These are phyloP conservation scores for Exephanes ischioxanthus DNA, from an alignment of 2,888 invertebrate species.

Conservation along the genomic window DNA sequence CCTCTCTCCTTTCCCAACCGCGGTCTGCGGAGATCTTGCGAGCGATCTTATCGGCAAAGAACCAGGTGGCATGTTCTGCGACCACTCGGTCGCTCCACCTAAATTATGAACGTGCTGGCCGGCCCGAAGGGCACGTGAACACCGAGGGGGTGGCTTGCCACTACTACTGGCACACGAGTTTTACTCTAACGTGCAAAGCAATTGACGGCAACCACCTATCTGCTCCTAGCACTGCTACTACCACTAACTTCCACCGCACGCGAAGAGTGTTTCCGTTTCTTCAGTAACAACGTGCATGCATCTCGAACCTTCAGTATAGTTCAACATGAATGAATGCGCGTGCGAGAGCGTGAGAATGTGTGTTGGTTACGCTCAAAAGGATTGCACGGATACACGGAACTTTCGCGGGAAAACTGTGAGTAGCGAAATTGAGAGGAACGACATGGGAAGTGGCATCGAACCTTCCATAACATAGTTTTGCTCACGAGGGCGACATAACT, in stretches of 20 bases:
- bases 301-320: background rate
- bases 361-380: conserved; percentile 22
- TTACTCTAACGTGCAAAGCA: conserved; percentile 5
- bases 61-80: conserved; percentile 26
- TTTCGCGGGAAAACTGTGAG: background rate
- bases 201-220: background rate
- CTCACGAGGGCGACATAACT: background rate
- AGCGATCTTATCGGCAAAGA: conserved; percentile 65
- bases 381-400: conserved; percentile 5
- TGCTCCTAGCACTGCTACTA: background rate
- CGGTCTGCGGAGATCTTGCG: conserved; percentile 10
- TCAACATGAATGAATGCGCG: conserved; percentile 31
- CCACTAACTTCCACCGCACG: background rate
- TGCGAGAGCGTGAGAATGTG: background rate
- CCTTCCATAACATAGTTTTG: background rate
- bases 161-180: conserved; percentile 7
- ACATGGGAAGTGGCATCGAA: background rate
- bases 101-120: conserved; percentile 58
- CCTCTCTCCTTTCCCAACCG: background rate
- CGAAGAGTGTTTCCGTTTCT: conserved; percentile 5
- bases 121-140: conserved; percentile 35
- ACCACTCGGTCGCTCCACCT: conserved; percentile 42
- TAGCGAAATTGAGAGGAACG: background rate
- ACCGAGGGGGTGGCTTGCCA: conserved; percentile 10
- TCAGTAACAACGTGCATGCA: background rate